Evolutionary conservation across 2,888 invertebrate species (phyloP).

Genomic region (Girardia tigrina): DNA sequence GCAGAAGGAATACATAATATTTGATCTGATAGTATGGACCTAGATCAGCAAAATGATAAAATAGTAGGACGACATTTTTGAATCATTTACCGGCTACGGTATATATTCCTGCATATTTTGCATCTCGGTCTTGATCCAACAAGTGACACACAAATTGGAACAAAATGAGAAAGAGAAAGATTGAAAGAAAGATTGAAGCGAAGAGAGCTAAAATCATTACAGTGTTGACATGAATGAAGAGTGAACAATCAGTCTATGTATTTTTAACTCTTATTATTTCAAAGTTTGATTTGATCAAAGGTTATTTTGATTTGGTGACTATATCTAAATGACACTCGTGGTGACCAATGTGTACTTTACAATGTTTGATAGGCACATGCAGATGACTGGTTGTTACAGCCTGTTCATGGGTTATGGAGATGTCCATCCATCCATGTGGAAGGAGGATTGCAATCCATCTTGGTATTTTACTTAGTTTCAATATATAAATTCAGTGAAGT

Average conservation of each 20-base stretch:
- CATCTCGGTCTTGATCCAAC: background rate
- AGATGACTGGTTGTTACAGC: no score
- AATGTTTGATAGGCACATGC: no score
- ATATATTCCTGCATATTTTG: background rate
- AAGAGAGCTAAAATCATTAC: no score
- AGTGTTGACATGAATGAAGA: no score
- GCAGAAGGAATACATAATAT: background rate
- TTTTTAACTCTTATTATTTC: background rate
- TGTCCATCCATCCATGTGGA: no score
- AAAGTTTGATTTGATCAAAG: background rate
- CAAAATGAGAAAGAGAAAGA: background rate
- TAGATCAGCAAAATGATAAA: background rate
- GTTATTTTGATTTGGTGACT: background rate
- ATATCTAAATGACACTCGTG: background rate
- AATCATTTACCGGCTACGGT: background rate
- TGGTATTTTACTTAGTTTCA: no score
- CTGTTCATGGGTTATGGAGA: no score
- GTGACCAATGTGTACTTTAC: background rate
- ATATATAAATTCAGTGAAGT: no score
- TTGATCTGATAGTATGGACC: constrained; percentile 5
- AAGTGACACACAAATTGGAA: background rate
- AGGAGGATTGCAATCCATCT: no score
- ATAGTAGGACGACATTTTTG: background rate
- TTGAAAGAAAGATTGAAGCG: no score
- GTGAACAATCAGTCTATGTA: no score